Base-by-base conservation (phyloP, 2,888 invertebrate species). In the Eupithecia tripunctaria region DNA sequence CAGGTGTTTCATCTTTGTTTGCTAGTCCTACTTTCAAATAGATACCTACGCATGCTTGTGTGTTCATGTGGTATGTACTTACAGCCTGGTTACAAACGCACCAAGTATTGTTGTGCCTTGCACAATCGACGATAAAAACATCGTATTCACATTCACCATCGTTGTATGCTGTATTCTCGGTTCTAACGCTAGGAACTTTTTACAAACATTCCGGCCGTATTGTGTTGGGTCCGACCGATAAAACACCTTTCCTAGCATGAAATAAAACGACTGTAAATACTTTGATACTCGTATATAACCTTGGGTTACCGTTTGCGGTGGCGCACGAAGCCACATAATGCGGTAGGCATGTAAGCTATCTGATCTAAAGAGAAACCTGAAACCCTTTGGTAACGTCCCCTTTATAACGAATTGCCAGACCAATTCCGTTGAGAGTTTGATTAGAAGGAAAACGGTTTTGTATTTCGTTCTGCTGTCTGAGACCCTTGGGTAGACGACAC, bases 291-390 rank as follows among this genome's bases (percentile, higher is more conserved):
- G 70, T 72, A 76, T 75, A 75, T 75, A 79, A 75, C 78, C 80
- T 81, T 79, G 77, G 76, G 76, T 79, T 82, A 78, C 79, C 81
- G 82, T 85, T 87, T 89, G 89, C 84, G 88, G 89, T 85, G 79
- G 81, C 82, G 84, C 85, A 85, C 82, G 91, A 92, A 92, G 92
- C 92, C 93, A 88, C 91, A 92, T 87, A 90, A 89, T 88, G 85
- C 83, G 85, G 85, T 84, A 82, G 84, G 84, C 84, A 86, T 82
- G 82, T 84, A 80, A 80, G 91, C 85, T 88, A 92, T 88, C 86
- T 84, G 91, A 92, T 90, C 86, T 89, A 84, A 87, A 88, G 88
- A 82, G 90, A 87, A 90, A 90, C 86, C 85, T 84, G 87, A 90
- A 85, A 85, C 89, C 86, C 81, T 43, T 73, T 67, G 68, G 78